Evolutionary conservation across 2,888 invertebrate genomes (phyloP), one percentile per base, ranked within the genome.

Genomic region (Luperina testacea): DNA sequence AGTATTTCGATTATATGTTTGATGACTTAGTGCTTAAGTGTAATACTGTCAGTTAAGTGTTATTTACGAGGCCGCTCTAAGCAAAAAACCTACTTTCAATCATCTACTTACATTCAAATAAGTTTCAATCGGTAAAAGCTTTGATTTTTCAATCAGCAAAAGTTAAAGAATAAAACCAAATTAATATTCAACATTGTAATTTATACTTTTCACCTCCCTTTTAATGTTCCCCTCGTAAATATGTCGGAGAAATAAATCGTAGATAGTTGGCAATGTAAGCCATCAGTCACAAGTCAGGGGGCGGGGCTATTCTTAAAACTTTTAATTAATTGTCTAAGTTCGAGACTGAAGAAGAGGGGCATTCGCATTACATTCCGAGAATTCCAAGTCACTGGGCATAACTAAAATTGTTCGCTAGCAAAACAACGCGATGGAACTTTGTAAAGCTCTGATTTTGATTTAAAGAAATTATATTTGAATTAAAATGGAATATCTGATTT

Each of bases 281-380:
- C 81, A 85, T 89, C 90, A 87, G 90, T 86, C 89, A 84, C 81
- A 77, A 81, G 80, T 72, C 72, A 77, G 78, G 80, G 80, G 84
- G 88, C 84, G 87, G 88, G 85, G 88, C 90, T 88, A 91, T 94
- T 94, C 94, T 94, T 93, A 93, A 92, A 94, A 94, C 92, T 94
- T 94, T 94, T 94, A 94, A 95, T 95, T 94, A 95, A 95, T 94
- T 93, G 93, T 90, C 91, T 89, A 93, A 95, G 93, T 95, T 94
- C 69, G 79, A 86, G 87, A 88, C 88, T 82, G 88, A 84, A 87
- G 88, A 84, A 86, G 89, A 88, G 88, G 90, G 88, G 81, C 83
- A 91, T 90, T 92, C 89, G 88, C 91, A 91, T 92, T 91, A 92
- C 91, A 90, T 91, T 92, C 89, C 90, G 86, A 91, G 90, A 91